These are phyloP conservation scores for Vulpes ferrilata DNA, from an alignment of 2,113 vertebrate species.

Conservation along the genomic window DNA sequence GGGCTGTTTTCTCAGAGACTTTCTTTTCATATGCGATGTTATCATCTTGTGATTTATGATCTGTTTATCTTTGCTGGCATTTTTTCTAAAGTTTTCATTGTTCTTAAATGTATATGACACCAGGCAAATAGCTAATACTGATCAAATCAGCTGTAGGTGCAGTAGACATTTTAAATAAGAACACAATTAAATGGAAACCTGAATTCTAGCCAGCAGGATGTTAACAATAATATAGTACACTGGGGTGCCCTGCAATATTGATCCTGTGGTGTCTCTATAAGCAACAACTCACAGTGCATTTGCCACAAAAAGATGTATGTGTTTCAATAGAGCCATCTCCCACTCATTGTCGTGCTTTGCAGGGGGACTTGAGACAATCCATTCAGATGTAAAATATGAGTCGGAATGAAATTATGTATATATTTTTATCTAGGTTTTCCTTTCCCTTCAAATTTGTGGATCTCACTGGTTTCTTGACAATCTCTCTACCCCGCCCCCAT, in stretches of 20 bases:
- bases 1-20: constrained; percentile 78
- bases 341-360: neutral
- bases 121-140: constrained; percentile 58
- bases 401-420: constrained; percentile 24
- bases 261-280: constrained; percentile 76
- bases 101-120: constrained; percentile 81
- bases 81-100: constrained; percentile 84
- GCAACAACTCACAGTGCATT: constrained; percentile 64
- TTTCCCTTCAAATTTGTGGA: constrained; percentile 56
- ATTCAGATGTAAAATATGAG: constrained; percentile 71
- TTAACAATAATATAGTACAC: constrained; percentile 76
- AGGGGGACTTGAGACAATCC: constrained; percentile 63
- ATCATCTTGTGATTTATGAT: constrained; percentile 86
- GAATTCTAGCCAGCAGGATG: constrained; percentile 81
- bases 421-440: constrained; percentile 68
- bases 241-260: constrained; percentile 63
- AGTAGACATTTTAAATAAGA: constrained; percentile 86
- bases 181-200: constrained; percentile 84
- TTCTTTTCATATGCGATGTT: constrained; percentile 74
- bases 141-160: constrained; percentile 57
- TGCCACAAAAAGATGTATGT: constrained; percentile 65
- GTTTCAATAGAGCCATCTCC: constrained; percentile 48
- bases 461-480: constrained; percentile 53
- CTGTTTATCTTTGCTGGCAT: constrained; percentile 76
- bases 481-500: neutral